Base-by-base conservation (phyloP, 1,140 invertebrate species). In the Drosophila rufa region DNA sequence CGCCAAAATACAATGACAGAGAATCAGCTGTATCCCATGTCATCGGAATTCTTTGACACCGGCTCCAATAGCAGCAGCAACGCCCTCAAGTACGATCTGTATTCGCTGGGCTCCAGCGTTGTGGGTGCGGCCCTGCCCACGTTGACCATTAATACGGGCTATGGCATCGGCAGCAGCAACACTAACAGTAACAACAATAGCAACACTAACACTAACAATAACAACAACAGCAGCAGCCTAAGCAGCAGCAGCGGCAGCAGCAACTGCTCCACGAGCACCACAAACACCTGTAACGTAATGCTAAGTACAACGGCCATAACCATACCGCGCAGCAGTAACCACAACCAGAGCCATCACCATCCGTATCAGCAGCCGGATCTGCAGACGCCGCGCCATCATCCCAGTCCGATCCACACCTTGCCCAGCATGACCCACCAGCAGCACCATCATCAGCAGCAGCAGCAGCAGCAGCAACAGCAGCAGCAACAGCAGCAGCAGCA, bases 1-100 rank as follows among this genome's bases (percentile, higher is more conserved):
- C 53, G 30, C 27, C 2, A 19, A 7, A 51, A 53, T 25, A 62
- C 76, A 79, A 92, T 92, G 91, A 92, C 91, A 70, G 91, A 92
- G 75, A 92, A 92, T 82, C 91, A 92, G 79, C 36, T 92, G 70
- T 92, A 85, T 80, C 75, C 91, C 79, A 92, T 92, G 91, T 92
- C 91, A 75, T 90, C 91, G 74, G 91, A 92, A 71, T 89, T 92
- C 80, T 92, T 92, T 86, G 91, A 92, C 83, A 92, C 74, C 40
- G 90, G 91, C 66, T 92, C 91, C 19, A 92, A 92, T 55, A 92
- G 91, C 68, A 91, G 87, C 85, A 92, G 89, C 77, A 92, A 92
- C 76, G 68, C 91, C 36, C 55, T 92, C 43, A 92, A 92, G 53
- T 92, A 87, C 71, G 91, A 92, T 64, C 57, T 92, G 36, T 92